Percentiles rank a stretch among this genome's conserved stretches.
Evolutionary conservation across 1,140 invertebrate genomes (phyloP).

Genomic region (Tetranychus urticae): DNA sequence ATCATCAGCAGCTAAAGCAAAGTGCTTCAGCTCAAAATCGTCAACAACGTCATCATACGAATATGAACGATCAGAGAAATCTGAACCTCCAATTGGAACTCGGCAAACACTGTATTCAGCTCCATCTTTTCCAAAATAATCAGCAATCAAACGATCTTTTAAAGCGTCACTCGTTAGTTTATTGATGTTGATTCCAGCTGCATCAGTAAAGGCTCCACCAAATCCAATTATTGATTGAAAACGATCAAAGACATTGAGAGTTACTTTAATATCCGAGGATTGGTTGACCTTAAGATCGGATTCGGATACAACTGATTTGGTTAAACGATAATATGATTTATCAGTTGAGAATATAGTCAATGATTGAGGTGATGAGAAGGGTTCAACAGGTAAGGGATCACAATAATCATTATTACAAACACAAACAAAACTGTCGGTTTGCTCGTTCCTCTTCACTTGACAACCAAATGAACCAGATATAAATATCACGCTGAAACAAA

Average conservation of each 20-base stretch:
- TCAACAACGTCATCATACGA: slow-evolving; percentile 34
- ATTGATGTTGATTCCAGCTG: slow-evolving; percentile 47
- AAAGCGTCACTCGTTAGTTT: slow-evolving; percentile 27
- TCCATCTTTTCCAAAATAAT: slow-evolving; percentile 19
- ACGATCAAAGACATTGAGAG: background rate
- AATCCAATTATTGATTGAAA: slow-evolving; percentile 33
- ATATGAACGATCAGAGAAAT: slow-evolving; percentile 45
- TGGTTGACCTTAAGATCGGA: background rate
- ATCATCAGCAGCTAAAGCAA: slow-evolving; percentile 40
- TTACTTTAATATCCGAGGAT: background rate
- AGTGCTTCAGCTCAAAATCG: slow-evolving; percentile 38
- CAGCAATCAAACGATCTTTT: slow-evolving; percentile 22
- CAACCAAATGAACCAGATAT: too few species aligned
- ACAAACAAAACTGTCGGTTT: background rate
- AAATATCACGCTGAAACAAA: too few species aligned
- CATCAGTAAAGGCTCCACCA: slow-evolving; percentile 66
- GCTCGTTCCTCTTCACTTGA: too few species aligned
- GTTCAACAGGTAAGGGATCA: background rate
- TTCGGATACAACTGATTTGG: background rate
- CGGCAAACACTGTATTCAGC: slow-evolving; percentile 21
- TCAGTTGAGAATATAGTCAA: background rate
- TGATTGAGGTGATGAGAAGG: background rate
- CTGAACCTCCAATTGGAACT: slow-evolving; percentile 52
- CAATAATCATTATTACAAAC: background rate
- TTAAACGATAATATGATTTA: too few species aligned